Base-by-base conservation (phyloP, 2,113 vertebrate genomes). In the Tachysurus vachellii region DNA sequence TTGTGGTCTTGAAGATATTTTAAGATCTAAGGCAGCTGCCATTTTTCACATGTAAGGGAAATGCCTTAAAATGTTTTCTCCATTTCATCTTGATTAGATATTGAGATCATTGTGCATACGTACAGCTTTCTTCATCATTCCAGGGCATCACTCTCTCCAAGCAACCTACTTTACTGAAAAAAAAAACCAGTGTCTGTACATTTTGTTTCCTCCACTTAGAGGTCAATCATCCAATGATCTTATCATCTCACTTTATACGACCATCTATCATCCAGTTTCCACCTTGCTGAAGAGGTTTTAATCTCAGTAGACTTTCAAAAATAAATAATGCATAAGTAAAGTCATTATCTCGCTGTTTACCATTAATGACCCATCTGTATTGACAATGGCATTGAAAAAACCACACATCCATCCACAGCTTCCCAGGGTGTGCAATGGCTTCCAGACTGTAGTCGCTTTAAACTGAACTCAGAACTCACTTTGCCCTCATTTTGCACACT, bases 251-350 rank as follows among this genome's bases (percentile, higher is more conserved):
- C 23, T 14, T 75, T 36, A 50, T 57, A 73, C 16, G 14, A 36
- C 42, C 23, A 11, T 59, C 1, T 23, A 61, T 50, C 54, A 59
- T 23, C 17, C 19, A 80, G 53, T 13, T 62, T 44, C n/a, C 36
- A 50, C n/a, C 36, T 59, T 73, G 21, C 3, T 73, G 17, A 44
- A 42, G 21, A 73, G 36, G 21, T 56, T 73, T 81, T 75, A 75
- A 53, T 83, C 81, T 68, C 26, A 14, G 44, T 19, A 68, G 61
- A 83, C 61, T 11, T 53, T n/a, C 44, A 28, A 4, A 53, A 83
- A 53, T 83, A 19, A 85, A 85, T 79, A 85, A 85, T 85, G 44
- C 61, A 85, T 80, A 42, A 61, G 84, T 42, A 1, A 54, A 57
- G 57, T 79, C 75, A 66, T 54, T 64, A 64, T 53, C n/a, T 56